Base-by-base conservation (phyloP, 2,888 invertebrate genomes). In the Petrolisthes cinctipes region DNA sequence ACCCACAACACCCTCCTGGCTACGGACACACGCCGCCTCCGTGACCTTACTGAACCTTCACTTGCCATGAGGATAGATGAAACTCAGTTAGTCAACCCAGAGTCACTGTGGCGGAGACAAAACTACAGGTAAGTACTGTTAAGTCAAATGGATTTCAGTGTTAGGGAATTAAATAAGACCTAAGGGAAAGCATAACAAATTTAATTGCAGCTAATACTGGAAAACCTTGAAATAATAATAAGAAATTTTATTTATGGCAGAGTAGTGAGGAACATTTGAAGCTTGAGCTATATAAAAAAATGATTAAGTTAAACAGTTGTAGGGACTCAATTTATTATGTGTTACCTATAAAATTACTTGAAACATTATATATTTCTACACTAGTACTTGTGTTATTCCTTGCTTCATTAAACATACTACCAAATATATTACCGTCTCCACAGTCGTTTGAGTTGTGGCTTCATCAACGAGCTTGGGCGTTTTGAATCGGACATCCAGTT, bases 401-500 rank as follows among this genome's bases (percentile, higher is more conserved):
- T 4, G 37, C 14, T 76, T 53, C 9, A 23, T n/a, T 51, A 51
- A 4, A 79, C 11, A 51, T 11, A 80, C 20, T 54, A 17, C 11
- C 76, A 37, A 37, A 37, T 37, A 37, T 37, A 37, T 37, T 37
- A 37, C 2, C 37, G 53, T 0, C 11, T 23, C 37, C n/a, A 68
- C 91, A 94, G 95, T 91, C 95, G 96, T 82, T 94, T 98, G 91
- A 96, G 96, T 92, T 95, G 98, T 91, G 98, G 98, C 20, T 95
- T 96, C 92, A 95, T 98, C 56, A 97, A 97, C 92, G 95, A 96
- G 91, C 94, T 98, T 92, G 98, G 98, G 4, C 95, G 97, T 92
- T 98, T 97, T 93, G 96, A 97, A 93, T 96, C 97, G 14, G 97
- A 97, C 93, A 96, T 98, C 92, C 97, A 97, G 89, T 93, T 93